phyloP scores from a whole-genome alignment of 2,888 invertebrate species.

The Melolontha melolontha region DNA sequence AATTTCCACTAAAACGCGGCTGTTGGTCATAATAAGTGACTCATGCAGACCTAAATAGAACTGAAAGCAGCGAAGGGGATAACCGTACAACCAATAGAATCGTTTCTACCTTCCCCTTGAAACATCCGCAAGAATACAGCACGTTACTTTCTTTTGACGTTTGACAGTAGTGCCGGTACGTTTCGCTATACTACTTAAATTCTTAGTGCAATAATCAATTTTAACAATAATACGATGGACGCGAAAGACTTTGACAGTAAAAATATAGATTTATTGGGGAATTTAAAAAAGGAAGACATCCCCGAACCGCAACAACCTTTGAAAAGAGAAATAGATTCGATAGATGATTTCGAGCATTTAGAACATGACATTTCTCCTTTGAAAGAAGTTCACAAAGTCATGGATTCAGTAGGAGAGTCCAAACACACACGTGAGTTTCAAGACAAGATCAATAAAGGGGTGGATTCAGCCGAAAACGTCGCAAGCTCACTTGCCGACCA shows the following conservation, averaged over 20 bases:
- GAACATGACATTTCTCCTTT: constrained; percentile 71
- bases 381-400: constrained; percentile 57
- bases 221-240: constrained; percentile 25
- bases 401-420: constrained; percentile 53
- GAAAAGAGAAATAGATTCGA: constrained; percentile 74
- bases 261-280: constrained; percentile 17
- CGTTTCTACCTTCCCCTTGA: constrained; percentile 47
- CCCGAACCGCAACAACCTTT: constrained; percentile 35
- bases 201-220: constrained; percentile 38
- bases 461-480: constrained; percentile 58
- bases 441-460: constrained; percentile 64
- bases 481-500: constrained; percentile 54
- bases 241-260: constrained; percentile 20
- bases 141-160: constrained; percentile 47
- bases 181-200: constrained; percentile 42
- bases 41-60: constrained; percentile 45
- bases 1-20: too few relatives aligned
- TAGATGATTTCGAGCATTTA: constrained; percentile 81
- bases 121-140: constrained; percentile 48
- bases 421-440: constrained; percentile 54
- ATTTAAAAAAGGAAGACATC: constrained; percentile 13
- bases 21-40: constrained; percentile 33
- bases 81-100: constrained; percentile 46
- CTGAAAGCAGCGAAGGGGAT: constrained; percentile 40
- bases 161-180: constrained; percentile 49